Evolutionary conservation across 2,113 vertebrate genomes (phyloP), one percentile per base, ranked within the genome.

Genomic region (Leuciscus idus): DNA sequence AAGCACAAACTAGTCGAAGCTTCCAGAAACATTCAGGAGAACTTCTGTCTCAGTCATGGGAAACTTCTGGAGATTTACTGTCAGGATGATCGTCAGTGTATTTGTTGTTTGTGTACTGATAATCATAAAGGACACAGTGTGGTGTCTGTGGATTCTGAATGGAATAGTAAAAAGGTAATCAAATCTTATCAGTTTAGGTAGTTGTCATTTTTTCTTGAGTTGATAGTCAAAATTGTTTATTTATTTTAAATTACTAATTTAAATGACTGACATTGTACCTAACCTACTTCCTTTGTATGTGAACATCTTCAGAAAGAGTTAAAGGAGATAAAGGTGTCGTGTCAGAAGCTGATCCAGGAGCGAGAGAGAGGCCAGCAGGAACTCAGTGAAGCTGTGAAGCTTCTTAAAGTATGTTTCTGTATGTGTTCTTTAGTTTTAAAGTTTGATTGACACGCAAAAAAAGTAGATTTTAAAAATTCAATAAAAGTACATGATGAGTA

Each of bases 11-110:
- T 70, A 70, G 66, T 70, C 0, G 1, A 70, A 23, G 66, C 74
- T 70, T 81, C 57, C 73, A 87, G 62, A 87, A 4, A 1, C 86
- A 87, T 87, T 74, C 33, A 70, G 17, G 33, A 70, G 66, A 70
- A 70, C 66, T 2, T 70, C 9, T 70, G 66, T 13, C 66, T 23
- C 66, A 39, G 1, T 72, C 68, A 72, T 39, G 4, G 9, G 9
- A 72, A 39, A 72, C 33, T 4, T 23, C 33, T 72, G 1, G 68
- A 72, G 19, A 72, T 72, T 23, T 72, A 36, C 66, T 70, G 66
- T 62, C 62, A 46, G 21, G 81, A 84, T 17, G 86, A 87, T 6
- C 2, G 4, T 4, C 74, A 50, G 2, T 84, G 62, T 21, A 73
- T 84, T 33, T 87, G 86, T 64, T 87, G 46, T 4, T 6, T 80